These are phyloP conservation scores for Riparia riparia DNA, from an alignment of 2,113 vertebrate species.

Conservation along the genomic window DNA sequence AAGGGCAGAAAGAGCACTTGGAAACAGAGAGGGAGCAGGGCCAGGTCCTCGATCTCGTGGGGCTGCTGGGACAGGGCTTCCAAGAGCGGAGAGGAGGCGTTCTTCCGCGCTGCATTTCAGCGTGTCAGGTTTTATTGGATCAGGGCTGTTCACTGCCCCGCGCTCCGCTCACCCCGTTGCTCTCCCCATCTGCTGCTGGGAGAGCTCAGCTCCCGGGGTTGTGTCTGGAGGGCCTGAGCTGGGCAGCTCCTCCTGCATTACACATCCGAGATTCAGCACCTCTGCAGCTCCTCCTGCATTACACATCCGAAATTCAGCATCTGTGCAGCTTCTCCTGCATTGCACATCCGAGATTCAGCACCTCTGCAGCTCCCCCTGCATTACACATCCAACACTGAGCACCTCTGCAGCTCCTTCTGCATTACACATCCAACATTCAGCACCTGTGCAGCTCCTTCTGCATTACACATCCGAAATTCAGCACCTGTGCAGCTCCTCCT, in stretches of 20 bases:
- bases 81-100: accelerated
- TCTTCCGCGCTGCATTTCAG: not conserved
- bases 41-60: not conserved
- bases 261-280: too few species aligned
- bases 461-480: too few species aligned
- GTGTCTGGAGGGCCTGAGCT: not conserved
- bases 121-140: not conserved
- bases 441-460: not conserved
- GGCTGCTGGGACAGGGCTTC: not conserved
- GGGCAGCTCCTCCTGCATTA: not conserved
- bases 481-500: not conserved
- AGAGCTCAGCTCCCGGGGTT: not conserved
- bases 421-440: accelerated
- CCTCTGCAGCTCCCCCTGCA: not conserved
- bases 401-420: not conserved
- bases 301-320: accelerated
- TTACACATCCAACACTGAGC: too few species aligned
- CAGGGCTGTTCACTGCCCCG: not conserved
- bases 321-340: not conserved
- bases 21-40: not conserved
- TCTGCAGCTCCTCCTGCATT: not conserved
- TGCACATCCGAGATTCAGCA: not conserved
- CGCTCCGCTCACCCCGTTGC: not conserved
- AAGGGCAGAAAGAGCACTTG: not conserved
- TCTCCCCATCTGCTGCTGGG: not conserved